Evolutionary conservation across 2,888 invertebrate genomes (phyloP), one percentile per base, ranked within the genome.

Genomic region (Phengaris arion): DNA sequence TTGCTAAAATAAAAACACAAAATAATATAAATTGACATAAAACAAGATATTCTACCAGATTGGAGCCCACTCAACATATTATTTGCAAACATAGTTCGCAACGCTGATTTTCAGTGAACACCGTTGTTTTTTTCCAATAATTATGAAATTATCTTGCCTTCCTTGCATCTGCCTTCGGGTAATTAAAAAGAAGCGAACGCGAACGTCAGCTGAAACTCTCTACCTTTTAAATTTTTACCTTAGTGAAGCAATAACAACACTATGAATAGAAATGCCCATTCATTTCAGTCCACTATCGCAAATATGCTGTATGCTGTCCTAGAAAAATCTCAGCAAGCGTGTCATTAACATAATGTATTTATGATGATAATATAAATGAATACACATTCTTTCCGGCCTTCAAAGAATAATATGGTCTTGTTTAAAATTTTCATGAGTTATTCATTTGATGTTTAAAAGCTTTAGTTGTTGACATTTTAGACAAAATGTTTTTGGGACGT

Each of bases 301-400:
- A 51, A n/a, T 70, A 70, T 51, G n/a, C 48, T 48, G 12, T 70
- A 70, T 51, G n/a, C 48, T 48, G 22, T 70, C 51, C 70, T 70
- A 48, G 70, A 70, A 70, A 70, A 48, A 70, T 70, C 70, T 70
- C 51, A 51, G 48, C 48, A 15, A 46, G n/a, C 46, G 10, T 51
- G 70, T 15, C 70, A 70, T 70, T 70, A 70, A 22, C 48, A 70
- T 70, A 70, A 70, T 70, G 70, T 12, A 51, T 70, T 70, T 70
- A 70, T 48, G 15, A 70, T 70, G 70, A 51, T 70, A 70, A 15
- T 69, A 69, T 15, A 69, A 69, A 69, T 69, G 48, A 48, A 13
- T 35, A 64, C 15, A 69, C 68, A 48, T 46, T 48, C n/a, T 69
- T 51, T 48, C 48, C 70, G 22, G 70, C 48, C 51, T 70, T 15